These are phyloP conservation scores for Isichthys henryi DNA, from an alignment of 2,113 vertebrate genomes.

Conservation along the genomic window DNA sequence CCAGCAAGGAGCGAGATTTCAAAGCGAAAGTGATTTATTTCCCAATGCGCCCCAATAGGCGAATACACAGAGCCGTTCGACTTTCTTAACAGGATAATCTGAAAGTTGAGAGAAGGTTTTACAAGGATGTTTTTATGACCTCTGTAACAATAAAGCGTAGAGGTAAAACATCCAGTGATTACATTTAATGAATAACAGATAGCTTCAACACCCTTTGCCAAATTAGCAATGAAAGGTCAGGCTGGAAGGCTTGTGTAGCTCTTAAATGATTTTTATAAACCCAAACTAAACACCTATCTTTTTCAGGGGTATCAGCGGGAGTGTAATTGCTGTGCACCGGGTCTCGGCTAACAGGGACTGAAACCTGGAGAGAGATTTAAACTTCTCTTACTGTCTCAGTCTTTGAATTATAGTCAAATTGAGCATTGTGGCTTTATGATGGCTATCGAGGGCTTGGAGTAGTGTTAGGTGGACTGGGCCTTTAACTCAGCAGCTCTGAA, in stretches of 20 bases:
- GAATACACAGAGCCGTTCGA: slow-evolving; percentile 42
- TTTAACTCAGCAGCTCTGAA: not conserved
- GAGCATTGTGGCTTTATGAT: not conserved
- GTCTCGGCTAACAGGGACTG: slow-evolving; percentile 59
- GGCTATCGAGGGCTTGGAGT: not conserved
- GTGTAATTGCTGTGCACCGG: slow-evolving; percentile 49
- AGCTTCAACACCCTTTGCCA: slow-evolving; percentile 53
- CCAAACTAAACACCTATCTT: slow-evolving; percentile 71
- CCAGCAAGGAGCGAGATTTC: not conserved
- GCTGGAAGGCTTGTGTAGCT: slow-evolving; percentile 72
- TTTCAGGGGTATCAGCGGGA: slow-evolving; percentile 69
- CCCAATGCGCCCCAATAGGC: slow-evolving; percentile 29
- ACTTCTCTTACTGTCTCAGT: not conserved
- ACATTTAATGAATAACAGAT: slow-evolving; percentile 72
- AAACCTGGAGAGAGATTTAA: not conserved
- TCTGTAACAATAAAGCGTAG: slow-evolving; percentile 65
- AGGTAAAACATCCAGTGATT: slow-evolving; percentile 69
- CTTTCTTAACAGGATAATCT: slow-evolving; percentile 64
- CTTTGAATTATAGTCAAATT: not conserved
- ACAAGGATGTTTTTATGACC: slow-evolving; percentile 65
- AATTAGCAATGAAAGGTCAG: slow-evolving; percentile 71
- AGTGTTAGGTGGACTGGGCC: not conserved
- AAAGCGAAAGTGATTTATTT: slow-evolving; percentile 22
- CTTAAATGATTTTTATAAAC: slow-evolving; percentile 61
- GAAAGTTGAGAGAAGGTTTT: slow-evolving; percentile 56